Evolutionary conservation across 2,888 invertebrate genomes (phyloP), one percentile per base, ranked within the genome.

Genomic region (Hirtodrosophila confusa): DNA sequence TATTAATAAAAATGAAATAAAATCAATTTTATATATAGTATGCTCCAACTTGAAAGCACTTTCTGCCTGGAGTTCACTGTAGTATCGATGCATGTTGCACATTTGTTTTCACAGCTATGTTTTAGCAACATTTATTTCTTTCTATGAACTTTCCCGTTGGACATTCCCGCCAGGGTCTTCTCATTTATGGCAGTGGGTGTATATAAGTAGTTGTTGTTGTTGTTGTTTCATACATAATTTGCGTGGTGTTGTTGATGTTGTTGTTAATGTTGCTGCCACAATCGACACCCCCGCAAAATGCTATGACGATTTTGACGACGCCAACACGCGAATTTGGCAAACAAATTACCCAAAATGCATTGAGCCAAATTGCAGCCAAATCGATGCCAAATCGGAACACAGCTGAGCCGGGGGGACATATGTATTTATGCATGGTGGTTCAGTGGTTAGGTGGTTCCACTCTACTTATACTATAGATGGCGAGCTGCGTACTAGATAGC

Each of bases 261-360:
- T 17, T 56, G 57, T 7, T 61, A 51, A 17, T 54, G 57, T 41
- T 54, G 51, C 9, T 40, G 47, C 37, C 44, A 57, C 69, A 65
- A 69, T 71, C 60, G 75, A 85, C 78, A 78, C 80, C 86, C 79
- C 67, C 86, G 40, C 64, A 56, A 65, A 69, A 57, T 51, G 60
- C 43, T 67, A 67, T 67, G 78, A 79, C 62, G 77, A 64, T 57
- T 62, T 41, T 47, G 61, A 80, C 80, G 86, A 80, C 84, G 86
- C 80, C 80, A 83, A 80, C 80, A 83, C 84, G 66, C 75, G 50
- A 75, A 69, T 80, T 80, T 78, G 86, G 74, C 84, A 67, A 83
- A 83, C 80, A 80, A 86, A 80, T 86, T 80, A 64, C 45, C 56
- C 73, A 73, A 80, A 83, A 75, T 75, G 86, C 67, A 79, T 51